Evolutionary conservation across 2,888 invertebrate species (phyloP), one percentile per base, ranked within the genome.

Genomic region (Rotaria macrura): DNA sequence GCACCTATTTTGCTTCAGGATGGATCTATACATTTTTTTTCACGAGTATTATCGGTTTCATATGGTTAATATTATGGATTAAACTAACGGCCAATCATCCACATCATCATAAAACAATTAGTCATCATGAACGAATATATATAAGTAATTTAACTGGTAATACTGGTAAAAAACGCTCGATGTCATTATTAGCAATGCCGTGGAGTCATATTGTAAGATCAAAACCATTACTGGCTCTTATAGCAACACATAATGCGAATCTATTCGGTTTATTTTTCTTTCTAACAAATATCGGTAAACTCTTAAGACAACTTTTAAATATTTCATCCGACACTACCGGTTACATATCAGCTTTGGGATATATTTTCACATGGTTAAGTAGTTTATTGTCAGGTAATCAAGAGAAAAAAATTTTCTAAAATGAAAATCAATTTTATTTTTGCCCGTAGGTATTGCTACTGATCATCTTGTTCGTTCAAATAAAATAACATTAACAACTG

Each of bases 191-290:
- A 54, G 25, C 47, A 47, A 84, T 87, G 17, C 87, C 87, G n/a
- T 87, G 87, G 86, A 85, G 43, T 55, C 47, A 49, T 25, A 87
- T 87, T 52, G 57, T 87, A 52, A 87, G 85, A 25, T 87, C 87
- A 38, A 85, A 85, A 43, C 83, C 87, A 34, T 84, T 87, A 25
- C 72, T 83, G 43, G 87, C 87, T n/a, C 84, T 87, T 54, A 83
- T 87, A 12, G n/a, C 85, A n/a, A 86, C 87, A 23, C 87, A 87
- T 74, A 55, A 87, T 17, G 86, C 86, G 12, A 72, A 85, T 34
- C 85, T 87, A 74, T 87, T 86, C 72, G 86, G 85, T 20, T 87
- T 84, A 85, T 87, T 87, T 84, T 87, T 87, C 84, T 86, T 85
- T 40, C 52, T 87, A 23, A 85, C 85, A 34, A 87, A 87, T 40